These are phyloP conservation scores for Macropus fuliginosus DNA, from an alignment of 2,797 vertebrate genomes.

Conservation along the genomic window DNA sequence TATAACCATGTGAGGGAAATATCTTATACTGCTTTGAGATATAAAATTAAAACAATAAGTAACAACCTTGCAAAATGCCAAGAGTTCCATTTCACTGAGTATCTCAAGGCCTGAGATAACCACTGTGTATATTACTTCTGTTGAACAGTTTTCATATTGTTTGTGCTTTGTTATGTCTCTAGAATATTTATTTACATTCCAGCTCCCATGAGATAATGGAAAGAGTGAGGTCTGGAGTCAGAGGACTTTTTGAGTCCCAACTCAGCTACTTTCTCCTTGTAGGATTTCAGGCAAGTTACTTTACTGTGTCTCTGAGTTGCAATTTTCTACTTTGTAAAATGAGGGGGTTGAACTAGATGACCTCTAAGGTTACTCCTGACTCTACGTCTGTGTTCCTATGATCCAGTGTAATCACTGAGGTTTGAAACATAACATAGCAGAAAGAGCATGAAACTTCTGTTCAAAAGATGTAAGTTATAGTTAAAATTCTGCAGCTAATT, in stretches of 20 bases:
- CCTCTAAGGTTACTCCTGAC: not conserved
- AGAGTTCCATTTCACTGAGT: not conserved
- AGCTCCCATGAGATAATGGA: not conserved
- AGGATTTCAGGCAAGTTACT: not conserved
- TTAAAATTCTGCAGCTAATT: not conserved
- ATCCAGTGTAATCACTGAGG: not conserved
- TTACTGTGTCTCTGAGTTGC: not conserved
- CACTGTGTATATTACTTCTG: not conserved
- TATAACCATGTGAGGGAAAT: not conserved
- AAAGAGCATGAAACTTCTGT: not conserved
- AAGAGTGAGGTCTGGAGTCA: not conserved
- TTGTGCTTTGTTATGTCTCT: not conserved
- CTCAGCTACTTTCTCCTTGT: not conserved
- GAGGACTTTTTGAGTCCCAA: not conserved
- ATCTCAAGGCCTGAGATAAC: not conserved
- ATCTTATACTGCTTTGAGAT: not conserved
- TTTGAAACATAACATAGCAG: not conserved
- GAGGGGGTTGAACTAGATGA: not conserved
- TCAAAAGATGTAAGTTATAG: not conserved
- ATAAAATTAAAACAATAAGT: constrained; percentile 9
- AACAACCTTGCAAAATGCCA: not conserved
- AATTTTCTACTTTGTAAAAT: not conserved
- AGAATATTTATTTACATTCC: constrained; percentile 1
- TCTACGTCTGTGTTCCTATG: not conserved
- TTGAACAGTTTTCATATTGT: not conserved